Percentiles rank a stretch among this genome's conserved stretches.
These are phyloP conservation scores for Hemicrepidius hirtus DNA, from an alignment of 2,888 invertebrate species.

Conservation along the genomic window DNA sequence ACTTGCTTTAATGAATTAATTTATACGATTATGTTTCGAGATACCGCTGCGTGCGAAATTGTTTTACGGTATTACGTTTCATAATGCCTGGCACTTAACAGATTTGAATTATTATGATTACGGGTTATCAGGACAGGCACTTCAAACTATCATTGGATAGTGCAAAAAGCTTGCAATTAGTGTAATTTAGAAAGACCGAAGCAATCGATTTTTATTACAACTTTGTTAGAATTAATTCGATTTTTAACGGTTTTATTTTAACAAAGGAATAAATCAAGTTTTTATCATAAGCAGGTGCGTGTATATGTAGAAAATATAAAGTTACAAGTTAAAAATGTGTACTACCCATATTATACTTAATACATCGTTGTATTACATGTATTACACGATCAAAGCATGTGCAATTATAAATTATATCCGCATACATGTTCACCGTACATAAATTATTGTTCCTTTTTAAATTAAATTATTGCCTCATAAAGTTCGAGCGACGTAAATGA, in stretches of 20 bases:
- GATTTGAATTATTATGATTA: conserved; percentile 15
- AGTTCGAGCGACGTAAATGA: too few relatives aligned
- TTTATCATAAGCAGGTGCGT: conserved; percentile 9
- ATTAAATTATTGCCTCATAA: not conserved
- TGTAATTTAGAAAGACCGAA: not conserved
- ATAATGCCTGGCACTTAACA: conserved; percentile 15
- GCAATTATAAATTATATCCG: not conserved
- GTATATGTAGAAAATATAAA: not conserved
- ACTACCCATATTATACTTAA: too few relatives aligned
- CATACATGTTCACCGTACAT: not conserved
- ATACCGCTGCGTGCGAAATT: conserved; percentile 13
- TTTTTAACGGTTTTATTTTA: too few relatives aligned
- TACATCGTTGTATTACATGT: not conserved
- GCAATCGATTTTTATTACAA: not conserved
- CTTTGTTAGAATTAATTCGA: not conserved
- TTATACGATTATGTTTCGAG: conserved; percentile 14
- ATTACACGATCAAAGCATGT: not conserved
- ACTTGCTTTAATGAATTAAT: conserved; percentile 16
- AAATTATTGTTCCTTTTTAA: not conserved
- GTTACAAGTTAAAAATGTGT: not conserved
- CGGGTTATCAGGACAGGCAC: conserved; percentile 17
- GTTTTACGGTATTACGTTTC: conserved; percentile 21
- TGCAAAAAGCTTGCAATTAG: not conserved
- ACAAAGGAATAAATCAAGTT: not conserved
- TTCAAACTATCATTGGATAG: not conserved